Evolutionary conservation across 2,797 vertebrate genomes (phyloP).

Genomic region (Neosilurus hyrtlii): DNA sequence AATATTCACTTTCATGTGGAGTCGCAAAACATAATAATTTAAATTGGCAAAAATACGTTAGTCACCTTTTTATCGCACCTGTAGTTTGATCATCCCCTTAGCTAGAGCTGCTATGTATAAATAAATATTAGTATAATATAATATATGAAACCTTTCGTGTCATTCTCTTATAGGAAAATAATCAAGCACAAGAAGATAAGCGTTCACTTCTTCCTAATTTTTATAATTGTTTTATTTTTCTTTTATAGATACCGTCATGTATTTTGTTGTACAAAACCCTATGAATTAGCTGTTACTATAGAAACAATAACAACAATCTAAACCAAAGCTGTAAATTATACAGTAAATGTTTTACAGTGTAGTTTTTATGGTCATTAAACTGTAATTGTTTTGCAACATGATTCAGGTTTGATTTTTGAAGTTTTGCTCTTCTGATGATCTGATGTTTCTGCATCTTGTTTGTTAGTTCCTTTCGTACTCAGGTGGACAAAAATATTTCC

Average conservation of each 20-base stretch:
- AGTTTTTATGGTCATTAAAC: no score
- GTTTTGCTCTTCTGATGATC: no score
- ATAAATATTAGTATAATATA: neutral
- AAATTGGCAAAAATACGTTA: no score
- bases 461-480: conserved; percentile 83
- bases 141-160: neutral
- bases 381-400: no score
- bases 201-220: neutral
- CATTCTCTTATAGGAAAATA: neutral
- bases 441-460: conserved; percentile 33
- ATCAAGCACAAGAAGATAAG: no score
- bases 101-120: no score
- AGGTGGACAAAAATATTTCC: conserved; percentile 71
- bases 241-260: no score
- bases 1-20: no score
- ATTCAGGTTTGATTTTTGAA: no score
- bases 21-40: no score
- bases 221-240: neutral
- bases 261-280: neutral
- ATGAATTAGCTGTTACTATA: neutral
- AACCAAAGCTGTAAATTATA: neutral
- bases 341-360: neutral
- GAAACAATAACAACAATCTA: neutral
- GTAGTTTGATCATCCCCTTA: no score
- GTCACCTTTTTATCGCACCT: no score